Evolutionary conservation across 2,113 vertebrate genomes (phyloP), one percentile per base, ranked within the genome.

Genomic region (Vidua macroura): DNA sequence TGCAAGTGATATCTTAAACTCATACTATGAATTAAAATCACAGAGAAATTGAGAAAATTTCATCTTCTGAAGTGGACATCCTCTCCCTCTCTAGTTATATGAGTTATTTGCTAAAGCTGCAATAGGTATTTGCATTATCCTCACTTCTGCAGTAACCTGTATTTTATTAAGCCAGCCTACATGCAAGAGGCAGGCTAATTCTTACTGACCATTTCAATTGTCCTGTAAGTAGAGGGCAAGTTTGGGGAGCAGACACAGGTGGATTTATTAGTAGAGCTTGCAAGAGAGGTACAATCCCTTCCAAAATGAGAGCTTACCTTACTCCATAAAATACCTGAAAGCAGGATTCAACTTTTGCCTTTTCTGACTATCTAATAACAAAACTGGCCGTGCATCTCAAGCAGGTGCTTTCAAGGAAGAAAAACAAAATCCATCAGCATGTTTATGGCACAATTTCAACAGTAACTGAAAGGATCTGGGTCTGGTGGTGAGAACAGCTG

Each of bases 401-500:
- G 89, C 62, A 86, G 59, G 66, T 88, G 82, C 84, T 94, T 96
- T 95, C 82, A 83, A 83, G 83, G 75, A 83, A 88, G 92, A 95
- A 86, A 93, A 80, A 25, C 43, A 88, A 95, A 86, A 63, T 33
- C 24, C 58, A 24, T 66, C 70, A 77, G 68, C 19, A 62, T n/a
- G 30, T 77, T 85, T 93, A 76, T 63, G 85, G 75, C 90, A 92
- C 75, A 43, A 55, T 85, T 89, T 96, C 79, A 90, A 52, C 35
- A 74, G 56, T 70, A 86, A 67, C 79, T 86, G 28, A 69, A 83
- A 72, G 55, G 85, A 64, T 81, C 82, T 83, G 70, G 30, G 21
- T 55, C 72, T 91, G 72, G 72, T 86, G 68, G 39, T 77, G 75
- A 77, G 90, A 94, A 87, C 72, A 95, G 84, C 85, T 96, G 94